Evolutionary conservation across 92 coral and sea anemone species (phyloP), one percentile per base, ranked within the genome.

Genomic region (Desmophyllum pertusum): DNA sequence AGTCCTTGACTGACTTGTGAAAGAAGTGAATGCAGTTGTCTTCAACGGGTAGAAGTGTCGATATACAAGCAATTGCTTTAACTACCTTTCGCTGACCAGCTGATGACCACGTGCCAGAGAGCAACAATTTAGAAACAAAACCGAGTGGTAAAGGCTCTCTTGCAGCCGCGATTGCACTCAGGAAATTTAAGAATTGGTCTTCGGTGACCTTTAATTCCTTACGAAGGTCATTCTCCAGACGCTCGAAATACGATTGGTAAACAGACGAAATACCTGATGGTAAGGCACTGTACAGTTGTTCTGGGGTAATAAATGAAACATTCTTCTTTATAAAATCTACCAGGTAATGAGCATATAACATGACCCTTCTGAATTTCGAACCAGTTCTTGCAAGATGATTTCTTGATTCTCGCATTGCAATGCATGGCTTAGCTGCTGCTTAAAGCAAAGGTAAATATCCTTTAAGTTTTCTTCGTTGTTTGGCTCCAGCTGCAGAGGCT

Each of bases 1-100:
- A 91, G 21, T 91, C 94, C 6, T 76, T 83, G 6, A 88, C 64
- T 0, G 94, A 91, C 55, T 91, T 91, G 70, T 91, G 94, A 72
- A 88, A 88, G 66, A 84, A 82, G 37, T 88, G 86, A 35, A 91
- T 73, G 27, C 77, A 39, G 55, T 75, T 88, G 3, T 75, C 35
- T 23, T 46, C 68, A 33, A 88, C 33, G 2, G 89, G 92, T 29
- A 91, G 70, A 14, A 91, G 81, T 21, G 77, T 18, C 3, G 94
- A 91, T 14, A 91, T 75, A 23, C 83, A 41, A 68, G 30, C 42
- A 5, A 80, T 53, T 18, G 83, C 57, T 18, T 51, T 81, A 40
- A 27, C 35, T 3, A 65, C 43, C 45, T 73, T 67, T 38, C 81
- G 78, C 42, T 37, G 71, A 19, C 39, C 62, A 15, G 48, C 36